Evolutionary conservation across 2,113 vertebrate genomes (phyloP).

Genomic region (Podiceps cristatus): DNA sequence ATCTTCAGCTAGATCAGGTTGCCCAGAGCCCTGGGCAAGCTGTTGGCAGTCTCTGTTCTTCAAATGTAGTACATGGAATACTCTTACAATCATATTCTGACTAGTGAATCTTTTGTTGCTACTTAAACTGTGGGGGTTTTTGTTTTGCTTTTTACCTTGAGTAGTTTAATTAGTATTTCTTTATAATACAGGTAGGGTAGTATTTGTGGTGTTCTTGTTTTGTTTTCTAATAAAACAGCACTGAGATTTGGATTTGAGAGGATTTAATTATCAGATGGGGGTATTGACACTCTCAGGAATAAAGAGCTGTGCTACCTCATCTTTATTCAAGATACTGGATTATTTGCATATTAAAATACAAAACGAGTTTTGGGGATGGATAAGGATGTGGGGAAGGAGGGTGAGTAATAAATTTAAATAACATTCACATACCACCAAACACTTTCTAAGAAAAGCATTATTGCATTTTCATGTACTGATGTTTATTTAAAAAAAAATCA

Average conservation of each 20-base stretch:
- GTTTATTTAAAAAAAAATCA: not conserved
- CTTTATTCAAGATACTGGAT: not conserved
- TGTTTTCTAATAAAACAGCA: not conserved
- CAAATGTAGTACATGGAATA: not conserved
- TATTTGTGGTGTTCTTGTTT: not conserved
- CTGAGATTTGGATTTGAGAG: not conserved
- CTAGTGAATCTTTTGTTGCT: not conserved
- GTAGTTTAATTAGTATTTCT: not conserved
- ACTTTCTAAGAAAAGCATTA: not conserved
- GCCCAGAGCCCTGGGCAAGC: not conserved
- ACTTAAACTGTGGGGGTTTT: not conserved
- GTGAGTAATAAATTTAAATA: not conserved
- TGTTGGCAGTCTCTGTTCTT: not conserved
- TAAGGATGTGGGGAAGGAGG: not conserved
- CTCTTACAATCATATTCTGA: not conserved
- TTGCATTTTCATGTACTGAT: not conserved
- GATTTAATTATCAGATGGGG: not conserved
- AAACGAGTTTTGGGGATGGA: not conserved
- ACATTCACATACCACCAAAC: not conserved
- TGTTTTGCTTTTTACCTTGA: not conserved
- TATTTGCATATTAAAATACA: not conserved
- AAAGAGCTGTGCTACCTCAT: not conserved
- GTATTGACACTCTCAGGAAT: not conserved
- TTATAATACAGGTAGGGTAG: not conserved
- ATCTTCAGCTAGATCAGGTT: not conserved